phyloP scores from a whole-genome alignment of 2,888 invertebrate genomes.

The Ochlodes sylvanus region DNA sequence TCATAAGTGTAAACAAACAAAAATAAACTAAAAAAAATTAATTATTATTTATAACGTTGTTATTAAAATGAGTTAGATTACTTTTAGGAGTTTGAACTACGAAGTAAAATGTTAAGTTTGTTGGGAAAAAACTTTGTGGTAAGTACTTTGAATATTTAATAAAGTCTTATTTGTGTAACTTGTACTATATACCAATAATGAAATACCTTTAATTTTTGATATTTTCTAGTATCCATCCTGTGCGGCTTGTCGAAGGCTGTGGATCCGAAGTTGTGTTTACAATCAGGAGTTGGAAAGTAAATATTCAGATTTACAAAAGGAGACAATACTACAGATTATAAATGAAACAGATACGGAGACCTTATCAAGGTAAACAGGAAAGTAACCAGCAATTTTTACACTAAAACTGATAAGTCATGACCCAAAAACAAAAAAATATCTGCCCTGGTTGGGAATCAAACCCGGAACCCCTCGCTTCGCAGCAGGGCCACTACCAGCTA shows the following conservation, averaged over 20 bases:
- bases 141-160: neutral
- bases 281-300: conserved; percentile 59
- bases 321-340: conserved; percentile 70
- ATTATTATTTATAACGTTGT: too few relatives aligned
- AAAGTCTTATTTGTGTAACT: neutral
- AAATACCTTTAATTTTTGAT: neutral
- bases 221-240: conserved; percentile 17
- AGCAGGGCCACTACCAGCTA: too few relatives aligned
- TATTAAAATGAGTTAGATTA: too few relatives aligned
- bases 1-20: too few relatives aligned
- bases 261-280: conserved; percentile 41
- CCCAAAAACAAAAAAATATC: neutral
- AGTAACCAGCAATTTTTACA: neutral
- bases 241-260: conserved; percentile 18
- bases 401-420: too few relatives aligned
- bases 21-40: too few relatives aligned
- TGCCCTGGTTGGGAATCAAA: too few relatives aligned
- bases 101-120: conserved; percentile 6
- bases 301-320: conserved; percentile 66
- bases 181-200: too few relatives aligned
- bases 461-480: too few relatives aligned
- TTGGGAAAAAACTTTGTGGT: conserved; percentile 8
- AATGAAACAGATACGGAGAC: conserved; percentile 61
- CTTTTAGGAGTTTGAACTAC: neutral
- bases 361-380: conserved; percentile 61